Evolutionary conservation across 2,797 vertebrate species (phyloP).

Genomic region (Danionella dracula): DNA sequence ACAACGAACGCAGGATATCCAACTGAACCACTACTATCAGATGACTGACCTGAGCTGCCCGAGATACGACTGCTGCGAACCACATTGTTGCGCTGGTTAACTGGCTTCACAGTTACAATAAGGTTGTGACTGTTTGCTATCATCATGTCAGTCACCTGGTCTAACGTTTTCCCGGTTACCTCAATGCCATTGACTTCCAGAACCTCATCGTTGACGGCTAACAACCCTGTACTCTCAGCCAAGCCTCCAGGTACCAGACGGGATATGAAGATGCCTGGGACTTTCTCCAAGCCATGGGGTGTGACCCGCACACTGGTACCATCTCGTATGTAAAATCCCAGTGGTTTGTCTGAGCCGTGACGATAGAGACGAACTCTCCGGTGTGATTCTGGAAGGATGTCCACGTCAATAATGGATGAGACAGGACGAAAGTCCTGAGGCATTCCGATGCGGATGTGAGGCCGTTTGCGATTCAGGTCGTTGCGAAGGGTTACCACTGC

Average conservation of each 20-base stretch:
- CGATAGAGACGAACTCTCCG: slow-evolving; percentile 89
- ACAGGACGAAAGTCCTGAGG: slow-evolving; percentile 95
- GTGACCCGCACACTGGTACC: slow-evolving; percentile 92
- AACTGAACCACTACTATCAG: slow-evolving; percentile 84
- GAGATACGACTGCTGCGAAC: slow-evolving; percentile 86
- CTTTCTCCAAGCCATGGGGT: slow-evolving; percentile 92
- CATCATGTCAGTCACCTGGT: slow-evolving; percentile 99
- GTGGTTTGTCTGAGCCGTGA: slow-evolving; percentile 89
- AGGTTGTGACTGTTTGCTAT: slow-evolving; percentile 98
- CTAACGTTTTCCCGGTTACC: slow-evolving; percentile 93
- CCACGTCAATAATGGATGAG: slow-evolving; percentile 97
- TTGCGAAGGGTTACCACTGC: slow-evolving; percentile 83
- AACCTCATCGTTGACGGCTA: slow-evolving; percentile 96
- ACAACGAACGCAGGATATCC: slow-evolving; percentile 73
- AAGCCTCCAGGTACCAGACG: slow-evolving; percentile 92
- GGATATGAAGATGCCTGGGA: slow-evolving; percentile 96
- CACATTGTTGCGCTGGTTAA: slow-evolving; percentile 96
- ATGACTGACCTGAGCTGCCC: slow-evolving; percentile 85
- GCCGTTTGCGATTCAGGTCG: slow-evolving; percentile 83
- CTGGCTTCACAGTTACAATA: slow-evolving; percentile 94
- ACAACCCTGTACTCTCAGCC: slow-evolving; percentile 91
- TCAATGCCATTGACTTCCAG: slow-evolving; percentile 98
- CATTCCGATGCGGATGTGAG: slow-evolving; percentile 90
- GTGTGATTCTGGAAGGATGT: slow-evolving; percentile 94
- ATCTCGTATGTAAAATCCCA: slow-evolving; percentile 96